Evolutionary conservation across 2,797 vertebrate genomes (phyloP), one percentile per base, ranked within the genome.

Genomic region (Hoplostethus atlanticus): DNA sequence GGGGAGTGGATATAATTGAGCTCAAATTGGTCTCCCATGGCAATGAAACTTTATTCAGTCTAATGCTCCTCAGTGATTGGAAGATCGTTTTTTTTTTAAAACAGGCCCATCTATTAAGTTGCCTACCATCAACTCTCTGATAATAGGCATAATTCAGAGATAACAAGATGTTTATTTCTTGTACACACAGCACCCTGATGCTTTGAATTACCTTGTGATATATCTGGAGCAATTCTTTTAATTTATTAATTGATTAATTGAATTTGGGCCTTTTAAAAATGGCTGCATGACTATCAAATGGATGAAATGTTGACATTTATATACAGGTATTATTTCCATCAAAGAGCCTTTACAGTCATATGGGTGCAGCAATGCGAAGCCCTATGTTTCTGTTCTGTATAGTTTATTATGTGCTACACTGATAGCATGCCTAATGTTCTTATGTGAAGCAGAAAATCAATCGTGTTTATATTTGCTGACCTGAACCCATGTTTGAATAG

Each of bases 1-100:
- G 0, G 94, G 93, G 94, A 94, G 92, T 93, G 90, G 84, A 93
- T 93, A 94, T 95, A 95, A 95, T 94, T 94, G 94, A 93, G 91
- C 92, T 90, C 85, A 91, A 93, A 93, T 93, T 94, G 92, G 87
- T 92, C 92, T 94, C 93, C 91, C 90, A 92, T 93, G 92, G 92
- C 91, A 94, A 87, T 91, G 81, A 88, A 89, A 93, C 89, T 94
- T 92, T 93, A 91, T 92, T 93, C 88, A 91, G 88, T 91, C 85
- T 88, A 81, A 86, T 77, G 85, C 88, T 81, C 77, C 12, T 87
- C 82, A 64, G 77, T 84, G 89, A 90, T 92, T 93, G 90, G 88
- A 79, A 28, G 64, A 76, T 64, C 76, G 71, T 68, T 73, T 69
- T 84, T 83, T 87, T 89, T 83, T 84, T 72, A 84, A 87, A 88